These are phyloP conservation scores for Platysteira castanea DNA, from an alignment of 2,113 vertebrate genomes.

Conservation along the genomic window DNA sequence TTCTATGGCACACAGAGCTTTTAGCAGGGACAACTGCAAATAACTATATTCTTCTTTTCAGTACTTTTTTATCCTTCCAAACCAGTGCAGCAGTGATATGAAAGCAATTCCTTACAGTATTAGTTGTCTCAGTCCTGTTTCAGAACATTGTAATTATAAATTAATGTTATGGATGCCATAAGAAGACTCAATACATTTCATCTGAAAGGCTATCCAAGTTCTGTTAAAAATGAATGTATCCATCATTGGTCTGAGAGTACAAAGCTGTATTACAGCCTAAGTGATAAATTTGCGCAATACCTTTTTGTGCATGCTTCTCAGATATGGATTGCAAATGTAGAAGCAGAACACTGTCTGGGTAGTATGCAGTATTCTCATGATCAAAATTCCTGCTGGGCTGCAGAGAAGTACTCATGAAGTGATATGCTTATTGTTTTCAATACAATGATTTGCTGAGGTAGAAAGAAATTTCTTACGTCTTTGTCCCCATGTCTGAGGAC, in stretches of 20 bases:
- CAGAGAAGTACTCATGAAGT: background rate
- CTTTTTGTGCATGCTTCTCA: background rate
- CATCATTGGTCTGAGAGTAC: background rate
- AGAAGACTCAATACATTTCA: background rate
- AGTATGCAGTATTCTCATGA: background rate
- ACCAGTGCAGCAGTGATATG: background rate
- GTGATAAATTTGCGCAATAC: background rate
- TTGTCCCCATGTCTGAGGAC: background rate
- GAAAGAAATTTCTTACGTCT: background rate
- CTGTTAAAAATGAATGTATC: background rate
- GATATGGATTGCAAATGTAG: background rate
- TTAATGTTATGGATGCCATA: background rate
- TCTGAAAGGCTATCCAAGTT: background rate
- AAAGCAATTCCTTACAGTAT: background rate
- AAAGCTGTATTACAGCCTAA: background rate
- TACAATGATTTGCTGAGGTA: background rate
- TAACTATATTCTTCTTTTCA: background rate
- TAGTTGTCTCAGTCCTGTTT: background rate
- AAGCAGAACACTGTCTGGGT: background rate
- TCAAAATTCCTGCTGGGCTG: background rate
- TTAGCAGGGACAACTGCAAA: background rate
- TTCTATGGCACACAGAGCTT: background rate
- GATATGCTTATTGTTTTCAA: background rate
- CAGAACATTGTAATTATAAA: background rate
- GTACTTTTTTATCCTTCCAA: background rate